A percentile compares a stretch with the other conserved stretches of the same genome.
Conservation (phyloP, 1,140 invertebrate genomes). For the Calliphora vicina region DNA sequence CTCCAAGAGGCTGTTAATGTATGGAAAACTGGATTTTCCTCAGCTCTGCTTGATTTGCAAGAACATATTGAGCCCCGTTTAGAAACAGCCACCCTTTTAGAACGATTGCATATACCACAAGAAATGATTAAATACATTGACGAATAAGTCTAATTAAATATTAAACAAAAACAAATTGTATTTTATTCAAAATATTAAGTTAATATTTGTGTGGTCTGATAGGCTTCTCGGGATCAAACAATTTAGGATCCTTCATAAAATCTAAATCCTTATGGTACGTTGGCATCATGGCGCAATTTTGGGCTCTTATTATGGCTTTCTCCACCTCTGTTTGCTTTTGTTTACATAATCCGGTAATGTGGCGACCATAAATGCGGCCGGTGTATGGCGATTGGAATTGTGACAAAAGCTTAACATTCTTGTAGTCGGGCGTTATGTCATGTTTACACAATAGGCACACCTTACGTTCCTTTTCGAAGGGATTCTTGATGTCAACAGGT, state of each 20-base stretch:
- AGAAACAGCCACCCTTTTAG: slow-evolving; percentile 39
- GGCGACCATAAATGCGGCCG: slow-evolving; percentile 86
- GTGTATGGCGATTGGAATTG: slow-evolving; percentile 96
- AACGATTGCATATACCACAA: slow-evolving; percentile 39
- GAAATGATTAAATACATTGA: slow-evolving; percentile 43
- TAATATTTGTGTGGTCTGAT: slow-evolving; percentile 81
- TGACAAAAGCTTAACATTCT: slow-evolving; percentile 89
- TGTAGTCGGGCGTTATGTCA: slow-evolving; percentile 86
- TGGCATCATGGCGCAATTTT: slow-evolving; percentile 79
- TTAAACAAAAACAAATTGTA: neutral
- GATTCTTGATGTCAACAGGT: slow-evolving; percentile 80
- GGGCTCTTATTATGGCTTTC: slow-evolving; percentile 76
- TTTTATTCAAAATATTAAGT: neutral
- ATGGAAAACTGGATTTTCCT: slow-evolving; percentile 48
- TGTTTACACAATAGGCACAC: slow-evolving; percentile 89
- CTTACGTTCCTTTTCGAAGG: slow-evolving; percentile 77
- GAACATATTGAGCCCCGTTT: slow-evolving; percentile 37
- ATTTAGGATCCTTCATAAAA: slow-evolving; percentile 83
- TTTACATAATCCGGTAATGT: slow-evolving; percentile 88
- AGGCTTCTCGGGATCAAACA: slow-evolving; percentile 86
- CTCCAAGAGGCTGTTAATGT: slow-evolving; percentile 46
- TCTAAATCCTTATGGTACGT: slow-evolving; percentile 77
- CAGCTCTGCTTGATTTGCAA: slow-evolving; percentile 48
- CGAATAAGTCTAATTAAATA: neutral
- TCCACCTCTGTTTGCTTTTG: slow-evolving; percentile 76